Conservation (phyloP, 2,113 vertebrate species). For the Perognathus longimembris region DNA sequence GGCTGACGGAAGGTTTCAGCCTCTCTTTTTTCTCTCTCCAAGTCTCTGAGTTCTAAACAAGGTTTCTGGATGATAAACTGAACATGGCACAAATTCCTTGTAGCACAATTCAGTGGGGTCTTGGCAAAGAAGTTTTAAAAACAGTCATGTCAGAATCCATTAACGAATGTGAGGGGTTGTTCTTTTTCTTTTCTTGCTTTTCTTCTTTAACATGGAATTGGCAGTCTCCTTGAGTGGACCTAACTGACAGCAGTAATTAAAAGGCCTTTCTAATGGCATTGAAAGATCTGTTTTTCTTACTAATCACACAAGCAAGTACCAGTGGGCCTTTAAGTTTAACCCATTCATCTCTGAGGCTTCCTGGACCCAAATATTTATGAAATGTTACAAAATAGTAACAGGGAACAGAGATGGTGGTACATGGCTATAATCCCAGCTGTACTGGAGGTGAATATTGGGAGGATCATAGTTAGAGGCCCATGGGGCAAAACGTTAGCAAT, state of each 20-base stretch:
- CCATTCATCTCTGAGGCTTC: conserved; percentile 19
- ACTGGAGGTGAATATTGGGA: too few species aligned
- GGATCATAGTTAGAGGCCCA: too few species aligned
- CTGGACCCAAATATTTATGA: background rate
- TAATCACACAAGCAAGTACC: background rate
- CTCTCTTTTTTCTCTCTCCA: conserved; percentile 72
- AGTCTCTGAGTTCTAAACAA: conserved; percentile 39
- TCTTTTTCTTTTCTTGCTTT: background rate
- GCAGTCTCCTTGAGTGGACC: background rate
- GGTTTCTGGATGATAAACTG: conserved; percentile 68
- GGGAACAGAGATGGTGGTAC: too few species aligned
- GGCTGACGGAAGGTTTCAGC: conserved; percentile 38
- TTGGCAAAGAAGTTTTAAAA: conserved; percentile 15
- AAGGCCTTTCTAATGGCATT: conserved; percentile 26
- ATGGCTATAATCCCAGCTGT: too few species aligned
- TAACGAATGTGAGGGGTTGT: conserved; percentile 21
- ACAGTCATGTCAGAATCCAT: conserved; percentile 15
- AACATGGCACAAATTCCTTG: conserved; percentile 59
- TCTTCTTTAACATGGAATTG: background rate
- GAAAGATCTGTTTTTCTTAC: background rate
- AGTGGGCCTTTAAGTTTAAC: conserved; percentile 24
- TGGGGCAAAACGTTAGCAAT: too few species aligned
- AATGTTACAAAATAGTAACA: background rate
- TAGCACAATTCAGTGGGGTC: conserved; percentile 27
- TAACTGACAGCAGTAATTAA: conserved; percentile 50